These are phyloP conservation scores for Allophyes oxyacanthae DNA, from an alignment of 2,888 invertebrate species.

Conservation along the genomic window DNA sequence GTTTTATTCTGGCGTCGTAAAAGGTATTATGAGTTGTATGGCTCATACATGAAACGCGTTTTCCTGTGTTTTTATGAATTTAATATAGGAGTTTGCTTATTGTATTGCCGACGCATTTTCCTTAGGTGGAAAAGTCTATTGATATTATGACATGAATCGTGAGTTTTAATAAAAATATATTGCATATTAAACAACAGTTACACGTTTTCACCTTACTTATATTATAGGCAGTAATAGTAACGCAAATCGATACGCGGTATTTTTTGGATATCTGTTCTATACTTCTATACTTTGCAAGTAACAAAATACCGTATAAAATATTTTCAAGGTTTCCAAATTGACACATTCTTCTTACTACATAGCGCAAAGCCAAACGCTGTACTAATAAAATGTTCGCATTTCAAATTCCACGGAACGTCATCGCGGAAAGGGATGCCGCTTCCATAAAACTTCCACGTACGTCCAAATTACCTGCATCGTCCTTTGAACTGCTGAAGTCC, in stretches of 20 bases:
- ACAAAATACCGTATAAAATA: no score
- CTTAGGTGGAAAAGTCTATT: neutral
- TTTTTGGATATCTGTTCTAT: no score
- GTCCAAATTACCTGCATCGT: conserved; percentile 38
- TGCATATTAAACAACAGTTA: no score
- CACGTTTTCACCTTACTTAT: no score
- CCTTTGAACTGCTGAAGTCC: conserved; percentile 47
- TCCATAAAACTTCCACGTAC: conserved; percentile 29
- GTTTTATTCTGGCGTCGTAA: conserved; percentile 55
- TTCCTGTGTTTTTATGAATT: conserved; percentile 35
- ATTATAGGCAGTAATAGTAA: no score
- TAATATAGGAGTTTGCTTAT: conserved; percentile 4
- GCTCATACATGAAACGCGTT: conserved; percentile 39
- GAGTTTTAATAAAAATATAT: no score
- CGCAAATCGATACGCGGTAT: no score
- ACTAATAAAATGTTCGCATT: neutral
- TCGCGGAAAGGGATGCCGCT: conserved; percentile 5
- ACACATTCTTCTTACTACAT: no score
- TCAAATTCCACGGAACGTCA: conserved; percentile 2
- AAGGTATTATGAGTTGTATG: conserved; percentile 47
- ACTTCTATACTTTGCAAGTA: no score
- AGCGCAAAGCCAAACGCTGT: no score
- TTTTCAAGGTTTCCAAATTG: no score
- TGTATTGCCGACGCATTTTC: neutral
- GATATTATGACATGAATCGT: neutral